phyloP scores from a whole-genome alignment of 2,797 vertebrate species.

The Ispidina picta region DNA sequence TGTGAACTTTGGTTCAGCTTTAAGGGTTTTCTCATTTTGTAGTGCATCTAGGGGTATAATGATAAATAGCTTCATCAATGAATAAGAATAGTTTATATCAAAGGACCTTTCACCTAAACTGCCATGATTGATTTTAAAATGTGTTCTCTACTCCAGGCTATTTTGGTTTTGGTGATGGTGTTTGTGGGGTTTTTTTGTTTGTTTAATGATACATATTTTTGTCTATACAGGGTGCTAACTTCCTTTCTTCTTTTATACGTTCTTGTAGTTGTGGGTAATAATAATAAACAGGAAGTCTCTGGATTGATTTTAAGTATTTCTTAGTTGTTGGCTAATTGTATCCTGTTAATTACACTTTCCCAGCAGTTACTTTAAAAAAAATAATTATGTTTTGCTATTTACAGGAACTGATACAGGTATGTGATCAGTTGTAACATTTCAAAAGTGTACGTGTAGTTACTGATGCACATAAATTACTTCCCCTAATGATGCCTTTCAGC shows the following conservation, averaged over 20 bases:
- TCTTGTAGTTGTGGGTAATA: not conserved
- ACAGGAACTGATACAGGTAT: not conserved
- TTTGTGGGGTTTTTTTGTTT: not conserved
- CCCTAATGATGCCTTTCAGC: not conserved
- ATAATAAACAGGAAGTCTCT: slow-evolving; percentile 38
- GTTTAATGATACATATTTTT: not conserved
- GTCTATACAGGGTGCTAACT: not conserved
- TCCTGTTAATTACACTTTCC: slow-evolving; percentile 58
- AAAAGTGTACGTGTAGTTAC: not conserved
- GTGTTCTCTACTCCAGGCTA: not conserved
- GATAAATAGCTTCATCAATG: not conserved
- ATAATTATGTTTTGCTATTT: slow-evolving; percentile 19
- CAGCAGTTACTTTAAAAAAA: slow-evolving; percentile 25
- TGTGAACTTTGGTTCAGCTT: not conserved
- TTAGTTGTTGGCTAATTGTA: slow-evolving; percentile 55
- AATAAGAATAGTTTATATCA: not conserved
- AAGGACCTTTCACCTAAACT: not conserved
- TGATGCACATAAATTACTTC: not conserved
- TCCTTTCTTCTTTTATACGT: slow-evolving; percentile 6
- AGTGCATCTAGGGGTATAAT: not conserved
- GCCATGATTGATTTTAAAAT: not conserved
- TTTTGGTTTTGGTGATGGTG: not conserved
- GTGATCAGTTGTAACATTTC: not conserved
- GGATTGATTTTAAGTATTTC: slow-evolving; percentile 42
- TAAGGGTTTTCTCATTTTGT: not conserved